Evolutionary conservation across 2,113 vertebrate species (phyloP), one percentile per base, ranked within the genome.

Genomic region (Caretta caretta): DNA sequence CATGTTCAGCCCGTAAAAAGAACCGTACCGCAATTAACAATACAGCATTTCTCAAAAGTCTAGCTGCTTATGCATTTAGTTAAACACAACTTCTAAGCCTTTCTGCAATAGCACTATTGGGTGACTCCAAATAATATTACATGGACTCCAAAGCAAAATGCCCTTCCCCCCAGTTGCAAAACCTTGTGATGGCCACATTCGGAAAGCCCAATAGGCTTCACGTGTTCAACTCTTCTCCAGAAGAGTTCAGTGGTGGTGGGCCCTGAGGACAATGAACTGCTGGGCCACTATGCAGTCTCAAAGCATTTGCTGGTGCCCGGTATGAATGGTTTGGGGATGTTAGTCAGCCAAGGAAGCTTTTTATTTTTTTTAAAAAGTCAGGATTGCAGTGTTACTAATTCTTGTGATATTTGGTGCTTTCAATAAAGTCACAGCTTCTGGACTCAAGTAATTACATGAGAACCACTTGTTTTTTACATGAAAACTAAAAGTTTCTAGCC

Each of bases 101-200:
- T 25, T n/a, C 8, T 94, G 46, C 84, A 89, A n/a, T 38, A 91
- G 17, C 19, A 50, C 65, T 79, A 76, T 90, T 69, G 38, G 83
- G 29, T 49, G 56, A 87, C 38, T 53, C 29, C 46, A 87, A 42
- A 51, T 86, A 54, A 29, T 92, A 1, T 10, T 83, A 46, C 57
- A 72, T 59, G 49, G 8, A n/a, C 42, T 80, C 17, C 29, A 38
- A 65, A 96, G 59, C 2, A 0, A 91, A 91, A 86, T 24, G 29
- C 2, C 20, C 5, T 25, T 0, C 0, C 80, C 20, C 75, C 54
- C 54, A 24, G 1, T 56, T 56, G 22, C 86, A n/a, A 13, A 78
- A 46, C 6, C 16, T 69, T 5, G 4, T 16, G 57, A 57, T 9
- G 46, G 29, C 29, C 48, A 50, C 8, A 50, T 80, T 80, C 7